Evolutionary conservation across 2,797 vertebrate genomes (phyloP), one percentile per base, ranked within the genome.

Genomic region (Pipistrellus pygmaeus): DNA sequence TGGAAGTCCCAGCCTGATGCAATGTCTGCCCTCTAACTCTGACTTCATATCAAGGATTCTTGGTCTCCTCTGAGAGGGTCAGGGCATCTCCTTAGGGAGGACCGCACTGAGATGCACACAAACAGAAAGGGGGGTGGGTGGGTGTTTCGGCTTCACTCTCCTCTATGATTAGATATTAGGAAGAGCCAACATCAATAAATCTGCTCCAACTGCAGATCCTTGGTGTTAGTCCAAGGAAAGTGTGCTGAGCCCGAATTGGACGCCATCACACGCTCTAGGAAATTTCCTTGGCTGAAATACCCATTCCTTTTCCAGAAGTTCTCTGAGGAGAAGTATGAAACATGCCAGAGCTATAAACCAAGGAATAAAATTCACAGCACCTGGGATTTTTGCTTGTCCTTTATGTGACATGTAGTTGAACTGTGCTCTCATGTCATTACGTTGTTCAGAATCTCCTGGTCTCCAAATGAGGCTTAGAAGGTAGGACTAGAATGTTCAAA

Each of bases 201-300:
- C 94, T 94, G 85, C 89, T 96, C 95, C 94, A 91, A 91, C 95
- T 75, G 81, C 89, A 95, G 78, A 95, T 82, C 75, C 66, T 87
- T 96, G 90, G 92, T 91, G 64, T 14, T 20, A 25, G 20, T 82
- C 89, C 81, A 93, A 81, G 72, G 13, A 87, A 81, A 91, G 92
- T 38, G 77, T 0, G 0, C 14, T 62, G 55, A 93, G 89, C 76
- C 91, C 86, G 91, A 81, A 71, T 87, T 32, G 95, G 91, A 93
- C 66, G 85, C 53, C 80, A 91, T 5, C 4, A 21, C 77, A 71
- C 25, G 30, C 44, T 89, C 41, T 87, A 80, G 68, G 95, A 95
- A n/a, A 48, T 75, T 93, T 93, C 90, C 53, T 73, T 91, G 55
- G 92, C 80, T 82, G 77, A 94, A 89, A 91, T 75, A 90, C 17